Conservation (phyloP, 1,140 invertebrate genomes). For the Eciton burchellii region DNA sequence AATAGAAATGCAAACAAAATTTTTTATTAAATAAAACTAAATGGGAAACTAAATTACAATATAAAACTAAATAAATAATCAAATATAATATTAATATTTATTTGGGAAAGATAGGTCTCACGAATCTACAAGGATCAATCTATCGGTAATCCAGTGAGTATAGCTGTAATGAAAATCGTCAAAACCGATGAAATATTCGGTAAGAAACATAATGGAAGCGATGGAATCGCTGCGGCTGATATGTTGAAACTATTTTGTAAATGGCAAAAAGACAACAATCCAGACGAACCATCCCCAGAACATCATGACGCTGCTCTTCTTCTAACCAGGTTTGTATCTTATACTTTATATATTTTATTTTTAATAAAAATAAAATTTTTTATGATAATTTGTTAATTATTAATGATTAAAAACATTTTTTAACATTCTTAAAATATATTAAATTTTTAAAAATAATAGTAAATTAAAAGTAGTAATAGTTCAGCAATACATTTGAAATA, state of each 20-base stretch:
- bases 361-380: slow-evolving; percentile 14
- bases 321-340: slow-evolving; percentile 88
- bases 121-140: slow-evolving; percentile 92
- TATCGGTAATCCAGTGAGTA: slow-evolving; percentile 92
- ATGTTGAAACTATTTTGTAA: slow-evolving; percentile 91
- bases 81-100: background rate
- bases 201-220: slow-evolving; percentile 68
- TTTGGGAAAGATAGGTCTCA: slow-evolving; percentile 86
- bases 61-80: no score
- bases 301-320: slow-evolving; percentile 92
- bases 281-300: slow-evolving; percentile 83
- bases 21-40: background rate
- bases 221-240: slow-evolving; percentile 87
- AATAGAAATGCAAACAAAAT: no score
- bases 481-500: no score
- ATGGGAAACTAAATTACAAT: no score
- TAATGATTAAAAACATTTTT: no score
- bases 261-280: slow-evolving; percentile 88
- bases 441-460: no score
- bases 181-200: slow-evolving; percentile 86
- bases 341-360: background rate
- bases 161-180: slow-evolving; percentile 90
- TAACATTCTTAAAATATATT: no score
- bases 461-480: no score
- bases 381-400: no score